phyloP scores from a whole-genome alignment of 2,888 invertebrate genomes.

The Polia nebulosa region DNA sequence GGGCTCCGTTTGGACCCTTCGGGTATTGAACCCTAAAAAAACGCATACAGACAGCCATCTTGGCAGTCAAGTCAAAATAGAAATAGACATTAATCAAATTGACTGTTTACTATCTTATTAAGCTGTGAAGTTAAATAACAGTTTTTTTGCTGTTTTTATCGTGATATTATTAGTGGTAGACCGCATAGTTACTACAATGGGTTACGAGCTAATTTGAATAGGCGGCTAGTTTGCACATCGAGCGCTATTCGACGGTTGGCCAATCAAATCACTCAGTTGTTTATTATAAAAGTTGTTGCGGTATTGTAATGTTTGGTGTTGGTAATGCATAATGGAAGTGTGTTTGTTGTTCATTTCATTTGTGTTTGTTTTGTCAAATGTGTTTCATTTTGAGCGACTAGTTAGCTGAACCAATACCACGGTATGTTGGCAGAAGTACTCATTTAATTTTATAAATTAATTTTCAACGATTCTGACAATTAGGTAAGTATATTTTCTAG shows the following conservation, averaged over 20 bases:
- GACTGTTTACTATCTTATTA: slow-evolving; percentile 9
- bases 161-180: slow-evolving; percentile 59
- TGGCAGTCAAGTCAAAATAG: neutral
- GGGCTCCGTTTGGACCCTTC: too few relatives aligned
- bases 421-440: neutral
- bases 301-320: slow-evolving; percentile 35
- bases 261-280: slow-evolving; percentile 50
- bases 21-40: too few relatives aligned
- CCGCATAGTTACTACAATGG: slow-evolving; percentile 64
- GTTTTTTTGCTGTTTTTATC: slow-evolving; percentile 48
- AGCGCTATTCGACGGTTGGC: slow-evolving; percentile 56
- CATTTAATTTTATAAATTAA: neutral
- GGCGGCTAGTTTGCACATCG: slow-evolving; percentile 65
- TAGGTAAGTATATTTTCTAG: too few relatives aligned
- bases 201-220: slow-evolving; percentile 55
- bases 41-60: neutral
- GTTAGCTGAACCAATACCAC: neutral
- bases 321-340: slow-evolving; percentile 31
- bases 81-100: neutral
- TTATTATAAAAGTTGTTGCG: slow-evolving; percentile 50
- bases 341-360: slow-evolving; percentile 26
- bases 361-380: slow-evolving; percentile 3
- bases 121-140: slow-evolving; percentile 41
- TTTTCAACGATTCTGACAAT: neutral
- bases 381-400: neutral